phyloP scores from a whole-genome alignment of 2,888 invertebrate species.

The Muschampia plurimacula region DNA sequence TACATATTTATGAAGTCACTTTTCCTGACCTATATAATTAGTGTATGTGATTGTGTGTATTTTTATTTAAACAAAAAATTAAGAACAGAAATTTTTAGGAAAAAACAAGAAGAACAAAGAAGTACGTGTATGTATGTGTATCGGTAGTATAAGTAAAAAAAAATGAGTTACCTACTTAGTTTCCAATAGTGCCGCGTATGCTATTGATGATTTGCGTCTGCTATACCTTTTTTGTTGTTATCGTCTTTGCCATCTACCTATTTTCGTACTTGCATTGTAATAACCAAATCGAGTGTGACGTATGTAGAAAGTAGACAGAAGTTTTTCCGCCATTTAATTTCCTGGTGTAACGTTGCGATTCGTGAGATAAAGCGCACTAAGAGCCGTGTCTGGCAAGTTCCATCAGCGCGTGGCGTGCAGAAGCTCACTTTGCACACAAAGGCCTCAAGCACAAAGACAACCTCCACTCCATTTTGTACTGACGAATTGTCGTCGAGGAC shows the following conservation, averaged over 20 bases:
- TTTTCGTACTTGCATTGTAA: not conserved
- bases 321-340: conserved; percentile 38
- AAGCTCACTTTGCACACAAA: conserved; percentile 24
- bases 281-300: not conserved
- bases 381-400: conserved; percentile 26
- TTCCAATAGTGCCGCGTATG: no score
- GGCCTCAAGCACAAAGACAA: conserved; percentile 12
- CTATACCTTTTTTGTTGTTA: no score
- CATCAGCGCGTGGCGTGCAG: not conserved
- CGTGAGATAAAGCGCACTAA: conserved; percentile 23
- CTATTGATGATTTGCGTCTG: no score
- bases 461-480: conserved; percentile 17
- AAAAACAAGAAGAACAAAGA: no score
- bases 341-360: conserved; percentile 20
- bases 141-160: no score
- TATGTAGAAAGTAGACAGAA: conserved; percentile 11
- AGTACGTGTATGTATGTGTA: no score
- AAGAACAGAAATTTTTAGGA: no score
- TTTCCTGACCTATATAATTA: not conserved
- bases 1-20: not conserved
- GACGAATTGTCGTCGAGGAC: conserved; percentile 9
- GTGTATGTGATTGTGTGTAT: no score
- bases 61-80: no score
- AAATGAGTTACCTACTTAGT: no score
- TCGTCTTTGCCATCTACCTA: no score